phyloP scores from a whole-genome alignment of 2,888 invertebrate species.

The Chrysina gloriosa region DNA sequence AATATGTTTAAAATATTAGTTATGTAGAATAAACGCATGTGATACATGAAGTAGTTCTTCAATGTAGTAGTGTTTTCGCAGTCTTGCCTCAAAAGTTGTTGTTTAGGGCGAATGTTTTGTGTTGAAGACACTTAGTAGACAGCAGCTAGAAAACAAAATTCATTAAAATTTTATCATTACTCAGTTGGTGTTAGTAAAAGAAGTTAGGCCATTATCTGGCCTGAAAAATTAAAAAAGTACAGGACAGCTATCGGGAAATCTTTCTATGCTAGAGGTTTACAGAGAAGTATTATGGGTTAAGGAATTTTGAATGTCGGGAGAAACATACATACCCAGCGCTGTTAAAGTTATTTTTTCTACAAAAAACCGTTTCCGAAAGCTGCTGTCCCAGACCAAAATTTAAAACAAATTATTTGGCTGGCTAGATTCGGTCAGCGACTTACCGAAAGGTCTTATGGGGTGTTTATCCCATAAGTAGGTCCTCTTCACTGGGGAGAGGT shows the following conservation, averaged over 20 bases:
- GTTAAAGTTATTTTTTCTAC: constrained; percentile 22
- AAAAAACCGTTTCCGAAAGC: constrained; percentile 39
- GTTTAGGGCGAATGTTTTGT: constrained; percentile 21
- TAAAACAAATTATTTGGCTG: constrained; percentile 36
- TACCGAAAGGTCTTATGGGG: constrained; percentile 91
- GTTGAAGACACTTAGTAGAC: constrained; percentile 57
- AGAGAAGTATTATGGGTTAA: constrained; percentile 29
- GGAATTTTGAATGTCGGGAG: constrained; percentile 39
- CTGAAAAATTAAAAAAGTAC: constrained; percentile 45
- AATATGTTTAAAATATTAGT: constrained; percentile 25
- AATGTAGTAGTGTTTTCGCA: constrained; percentile 35
- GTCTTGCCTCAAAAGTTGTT: constrained; percentile 42
- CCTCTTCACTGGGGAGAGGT: constrained; percentile 91
- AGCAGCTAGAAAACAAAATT: constrained; percentile 58
- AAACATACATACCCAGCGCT: constrained; percentile 36
- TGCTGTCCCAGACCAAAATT: constrained; percentile 51
- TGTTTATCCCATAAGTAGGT: constrained; percentile 92
- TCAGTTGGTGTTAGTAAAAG: constrained; percentile 37
- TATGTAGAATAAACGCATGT: constrained; percentile 14
- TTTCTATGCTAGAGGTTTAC: constrained; percentile 35
- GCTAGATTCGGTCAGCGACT: constrained; percentile 64
- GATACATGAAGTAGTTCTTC: constrained; percentile 24
- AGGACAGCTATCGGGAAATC: constrained; percentile 45
- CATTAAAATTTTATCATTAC: constrained; percentile 2
- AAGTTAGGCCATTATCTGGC: constrained; percentile 24